Percentiles rank a stretch among this genome's conserved stretches.
Evolutionary conservation across 2,113 vertebrate genomes (phyloP).

Genomic region (Cyanocitta stelleri): DNA sequence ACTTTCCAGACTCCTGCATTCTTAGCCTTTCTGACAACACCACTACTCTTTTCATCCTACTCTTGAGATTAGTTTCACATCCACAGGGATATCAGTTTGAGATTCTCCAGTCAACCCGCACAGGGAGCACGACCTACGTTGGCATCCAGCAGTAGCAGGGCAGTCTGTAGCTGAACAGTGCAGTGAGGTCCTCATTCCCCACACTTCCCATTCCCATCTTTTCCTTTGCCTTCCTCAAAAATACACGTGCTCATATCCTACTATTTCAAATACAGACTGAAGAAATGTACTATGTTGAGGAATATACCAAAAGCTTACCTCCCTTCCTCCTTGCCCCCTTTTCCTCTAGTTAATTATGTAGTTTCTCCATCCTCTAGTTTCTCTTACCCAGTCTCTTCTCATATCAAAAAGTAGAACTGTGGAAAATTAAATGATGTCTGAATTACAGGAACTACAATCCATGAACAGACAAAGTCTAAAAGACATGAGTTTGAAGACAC

Average conservation of each 20-base stretch:
- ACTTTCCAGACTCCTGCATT: not conserved
- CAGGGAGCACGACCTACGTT: fast-evolving
- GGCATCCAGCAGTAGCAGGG: not conserved
- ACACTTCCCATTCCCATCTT: not conserved
- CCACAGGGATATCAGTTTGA: not conserved
- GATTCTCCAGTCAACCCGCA: not conserved
- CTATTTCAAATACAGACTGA: not conserved
- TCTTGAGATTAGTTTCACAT: not conserved
- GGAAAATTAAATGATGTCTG: not conserved
- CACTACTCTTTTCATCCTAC: not conserved
- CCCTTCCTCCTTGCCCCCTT: fast-evolving
- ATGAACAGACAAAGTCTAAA: not conserved
- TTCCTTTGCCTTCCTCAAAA: not conserved
- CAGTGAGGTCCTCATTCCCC: not conserved
- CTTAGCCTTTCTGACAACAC: not conserved
- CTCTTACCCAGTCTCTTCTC: not conserved
- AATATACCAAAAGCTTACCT: not conserved
- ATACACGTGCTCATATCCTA: not conserved
- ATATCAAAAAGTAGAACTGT: not conserved
- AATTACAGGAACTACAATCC: not conserved
- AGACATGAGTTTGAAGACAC: not conserved
- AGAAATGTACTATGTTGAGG: not conserved
- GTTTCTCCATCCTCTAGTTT: not conserved
- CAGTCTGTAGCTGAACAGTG: not conserved
- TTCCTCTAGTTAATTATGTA: not conserved